Evolutionary conservation across 2,888 invertebrate species (phyloP).

Genomic region (Thereva nobilitata): DNA sequence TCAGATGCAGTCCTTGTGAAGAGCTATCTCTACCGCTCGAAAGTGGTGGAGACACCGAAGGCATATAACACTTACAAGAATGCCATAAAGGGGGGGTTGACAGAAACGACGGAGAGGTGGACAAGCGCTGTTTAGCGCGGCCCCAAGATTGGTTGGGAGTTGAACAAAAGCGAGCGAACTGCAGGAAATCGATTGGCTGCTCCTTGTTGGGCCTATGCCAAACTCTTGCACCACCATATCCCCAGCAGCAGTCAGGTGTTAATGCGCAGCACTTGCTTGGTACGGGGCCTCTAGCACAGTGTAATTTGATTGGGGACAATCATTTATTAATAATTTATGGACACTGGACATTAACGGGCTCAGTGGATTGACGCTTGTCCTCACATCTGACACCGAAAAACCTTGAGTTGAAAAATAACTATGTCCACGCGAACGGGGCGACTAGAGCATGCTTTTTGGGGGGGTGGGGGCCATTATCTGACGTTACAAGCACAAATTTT

Average conservation of each 20-base stretch:
- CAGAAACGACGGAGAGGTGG: neutral
- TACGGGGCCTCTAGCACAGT: neutral
- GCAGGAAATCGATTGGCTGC: slow-evolving; percentile 35
- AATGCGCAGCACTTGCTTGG: slow-evolving; percentile 15
- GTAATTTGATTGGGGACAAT: slow-evolving; percentile 8
- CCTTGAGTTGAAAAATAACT: too few relatives aligned
- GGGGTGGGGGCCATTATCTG: too few relatives aligned
- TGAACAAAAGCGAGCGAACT: slow-evolving; percentile 19
- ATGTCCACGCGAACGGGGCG: too few relatives aligned
- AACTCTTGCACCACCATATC: neutral
- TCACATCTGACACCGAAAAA: too few relatives aligned
- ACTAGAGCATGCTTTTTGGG: too few relatives aligned
- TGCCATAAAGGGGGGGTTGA: too few relatives aligned
- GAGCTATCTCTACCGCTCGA: too few relatives aligned
- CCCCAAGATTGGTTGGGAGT: slow-evolving; percentile 27
- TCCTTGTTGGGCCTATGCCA: slow-evolving; percentile 1
- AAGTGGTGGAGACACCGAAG: neutral
- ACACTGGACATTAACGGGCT: neutral
- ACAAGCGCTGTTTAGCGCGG: slow-evolving; percentile 34
- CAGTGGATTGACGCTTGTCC: too few relatives aligned
- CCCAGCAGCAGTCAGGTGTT: slow-evolving; percentile 16
- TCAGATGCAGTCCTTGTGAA: too few relatives aligned
- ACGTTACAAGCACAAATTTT: too few relatives aligned
- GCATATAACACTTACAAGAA: neutral
- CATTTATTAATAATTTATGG: slow-evolving; percentile 10